Evolutionary conservation across 2,888 invertebrate genomes (phyloP), one percentile per base, ranked within the genome.

Genomic region (Blastobasis lacticolella): DNA sequence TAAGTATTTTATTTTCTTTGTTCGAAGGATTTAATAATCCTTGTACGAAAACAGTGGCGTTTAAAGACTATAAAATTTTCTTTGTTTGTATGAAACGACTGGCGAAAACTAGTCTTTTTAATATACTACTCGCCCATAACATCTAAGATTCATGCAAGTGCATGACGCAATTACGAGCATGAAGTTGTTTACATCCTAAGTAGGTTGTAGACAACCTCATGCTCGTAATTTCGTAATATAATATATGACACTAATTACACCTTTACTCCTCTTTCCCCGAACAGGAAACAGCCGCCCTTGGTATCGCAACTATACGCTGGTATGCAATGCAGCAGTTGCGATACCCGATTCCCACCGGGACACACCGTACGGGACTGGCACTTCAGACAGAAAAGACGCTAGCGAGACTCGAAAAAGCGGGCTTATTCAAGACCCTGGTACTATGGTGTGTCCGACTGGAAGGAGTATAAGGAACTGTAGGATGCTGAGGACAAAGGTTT

Each of bases 251-350:
- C n/a, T n/a, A n/a, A n/a, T n/a, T n/a, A n/a, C 4, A 8, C 9
- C 41, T 37, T 44, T 50, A 4, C 9, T 38, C 36, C 45, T 1
- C 37, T 40, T 9, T 8, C 37, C 9, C 6, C 6, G n/a, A 7
- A 0, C 63, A 94, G 94, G 5, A 91, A 93, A 38, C 95, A 97
- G 71, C 87, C 91, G 0, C 92, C 90, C 0, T 88, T 96, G 8
- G 92, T 96, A 9, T 71, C 90, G 0, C 78, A 82, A 6, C 81
- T 98, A 37, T 97, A 96, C 81, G 92, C 93, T 52, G 98, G 98
- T 45, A 95, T 97, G 91, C 98, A 98, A 74, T 99, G 99, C 85
- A 94, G 96, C 59, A 95, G 97, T 49, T 99, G 99, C 84, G 99
- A 99, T 40, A 92, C 96, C 55, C 91, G 98, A 46, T 98, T 99